Base-by-base conservation (phyloP, 2,888 invertebrate species). In the Odontocerum albicorne region DNA sequence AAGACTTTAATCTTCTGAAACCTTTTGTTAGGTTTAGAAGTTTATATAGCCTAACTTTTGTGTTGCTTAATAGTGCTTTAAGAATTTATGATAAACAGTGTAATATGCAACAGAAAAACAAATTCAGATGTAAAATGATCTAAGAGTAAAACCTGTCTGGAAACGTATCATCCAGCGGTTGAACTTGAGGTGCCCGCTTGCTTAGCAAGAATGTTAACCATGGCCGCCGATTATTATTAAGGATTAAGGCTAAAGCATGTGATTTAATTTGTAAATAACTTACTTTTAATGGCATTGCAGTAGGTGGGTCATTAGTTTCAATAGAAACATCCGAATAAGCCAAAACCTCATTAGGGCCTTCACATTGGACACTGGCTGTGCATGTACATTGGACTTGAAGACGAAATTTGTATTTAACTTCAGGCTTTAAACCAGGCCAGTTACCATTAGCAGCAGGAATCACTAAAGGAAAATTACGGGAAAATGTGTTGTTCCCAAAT, bases 401-500 rank as follows among this genome's bases (percentile, higher is more conserved):
- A n/a, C 55, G 35, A 17, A 60, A 57, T 36, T 51, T 57, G 49
- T 57, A 60, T 13, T 40, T 51, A 7, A 21, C 27, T 19, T 60
- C 45, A 6, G 57, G 39, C 21, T 39, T 22, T 13, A 60, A 35
- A 2, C 60, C 60, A 12, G 47, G 13, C 57, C 60, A 55, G 20
- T 31, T 35, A 4, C 20, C 44, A 27, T 19, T 31, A 4, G 39
- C 49, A 2, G 21, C 44, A 1, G 60, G 55, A 6, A 60, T 44
- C 6, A 52, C n/a, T 27, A 60, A 33, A 8, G 60, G 60, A 32
- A 47, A 57, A 32, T 52, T 49, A 21, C 51, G 50, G 15, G 44
- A 31, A 1, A 57, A 15, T 3, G 57, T 55, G 12, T 57, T 55
- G 32, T 60, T 60, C 4, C 57, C 49, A 40, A 49, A 60, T 21